Evolutionary conservation across 2,888 invertebrate genomes (phyloP).

Genomic region (Morpho achilles): DNA sequence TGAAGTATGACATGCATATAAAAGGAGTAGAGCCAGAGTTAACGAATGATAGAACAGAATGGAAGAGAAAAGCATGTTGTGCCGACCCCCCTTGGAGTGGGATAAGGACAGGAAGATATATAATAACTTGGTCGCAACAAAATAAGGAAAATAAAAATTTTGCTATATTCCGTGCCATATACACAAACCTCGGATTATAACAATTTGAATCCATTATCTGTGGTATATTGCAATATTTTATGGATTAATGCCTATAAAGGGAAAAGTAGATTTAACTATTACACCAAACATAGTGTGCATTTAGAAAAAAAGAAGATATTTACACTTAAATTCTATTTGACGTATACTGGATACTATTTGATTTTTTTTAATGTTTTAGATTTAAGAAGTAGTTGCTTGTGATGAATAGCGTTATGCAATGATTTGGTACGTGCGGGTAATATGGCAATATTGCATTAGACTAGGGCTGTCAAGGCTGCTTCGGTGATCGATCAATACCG

Average conservation of each 20-base stretch:
- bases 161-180: no score
- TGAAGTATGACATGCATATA: no score
- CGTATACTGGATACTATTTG: slow-evolving; percentile 40
- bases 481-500: neutral
- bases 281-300: slow-evolving; percentile 39
- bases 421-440: slow-evolving; percentile 41
- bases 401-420: slow-evolving; percentile 11
- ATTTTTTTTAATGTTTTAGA: slow-evolving; percentile 49
- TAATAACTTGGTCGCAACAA: no score
- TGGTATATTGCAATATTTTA: no score
- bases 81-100: no score
- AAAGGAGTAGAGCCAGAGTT: no score
- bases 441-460: slow-evolving; percentile 38
- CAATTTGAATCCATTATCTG: no score
- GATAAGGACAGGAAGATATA: no score
- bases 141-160: no score
- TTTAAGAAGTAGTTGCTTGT: slow-evolving; percentile 31
- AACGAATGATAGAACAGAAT: no score
- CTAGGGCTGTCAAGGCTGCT: neutral
- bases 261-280: slow-evolving; percentile 17
- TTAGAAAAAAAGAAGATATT: slow-evolving; percentile 27
- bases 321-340: slow-evolving; percentile 14
- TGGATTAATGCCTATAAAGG: neutral
- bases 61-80: no score
- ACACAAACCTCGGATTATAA: no score